Evolutionary conservation across 2,797 vertebrate genomes (phyloP).

Genomic region (Hyperoplus lanceolatus): DNA sequence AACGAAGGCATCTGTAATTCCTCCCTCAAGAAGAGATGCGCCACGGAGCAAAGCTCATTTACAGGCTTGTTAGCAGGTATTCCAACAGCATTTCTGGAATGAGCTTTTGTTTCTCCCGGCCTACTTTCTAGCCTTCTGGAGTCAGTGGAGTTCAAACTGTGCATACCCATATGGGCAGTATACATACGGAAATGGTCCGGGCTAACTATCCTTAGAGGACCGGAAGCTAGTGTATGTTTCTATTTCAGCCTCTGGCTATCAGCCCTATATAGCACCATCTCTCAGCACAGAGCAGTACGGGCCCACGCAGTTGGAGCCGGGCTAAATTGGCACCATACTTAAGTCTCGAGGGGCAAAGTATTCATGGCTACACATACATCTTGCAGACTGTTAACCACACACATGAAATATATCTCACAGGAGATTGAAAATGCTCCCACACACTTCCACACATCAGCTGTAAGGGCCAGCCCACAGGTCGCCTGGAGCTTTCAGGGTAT

Average conservation of each 20-base stretch:
- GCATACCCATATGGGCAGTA: conserved; percentile 5
- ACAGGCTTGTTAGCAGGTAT: conserved; percentile 62
- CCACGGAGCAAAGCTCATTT: conserved; percentile 70
- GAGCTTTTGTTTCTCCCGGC: conserved; percentile 57
- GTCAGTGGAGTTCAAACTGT: conserved; percentile 9
- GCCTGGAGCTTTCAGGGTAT: conserved; percentile 43
- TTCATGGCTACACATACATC: conserved; percentile 56
- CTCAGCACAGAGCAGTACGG: not conserved
- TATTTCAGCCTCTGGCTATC: conserved; percentile 32
- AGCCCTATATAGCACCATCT: not conserved
- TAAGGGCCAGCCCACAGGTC: conserved; percentile 44
- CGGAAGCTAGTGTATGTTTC: conserved; percentile 15
- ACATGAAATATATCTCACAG: conserved; percentile 35
- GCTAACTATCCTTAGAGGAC: conserved; percentile 10
- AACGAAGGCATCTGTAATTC: conserved; percentile 63
- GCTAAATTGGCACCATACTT: conserved; percentile 47
- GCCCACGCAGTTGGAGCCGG: conserved; percentile 9
- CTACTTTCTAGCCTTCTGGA: conserved; percentile 64
- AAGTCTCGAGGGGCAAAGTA: conserved; percentile 40
- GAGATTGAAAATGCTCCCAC: conserved; percentile 34
- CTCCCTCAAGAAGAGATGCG: conserved; percentile 68
- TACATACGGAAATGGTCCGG: not conserved
- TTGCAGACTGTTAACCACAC: conserved; percentile 42
- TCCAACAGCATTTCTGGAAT: conserved; percentile 59
- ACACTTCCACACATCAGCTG: conserved; percentile 15